phyloP scores from a whole-genome alignment of 2,888 invertebrate genomes.

The Sericinus montela region DNA sequence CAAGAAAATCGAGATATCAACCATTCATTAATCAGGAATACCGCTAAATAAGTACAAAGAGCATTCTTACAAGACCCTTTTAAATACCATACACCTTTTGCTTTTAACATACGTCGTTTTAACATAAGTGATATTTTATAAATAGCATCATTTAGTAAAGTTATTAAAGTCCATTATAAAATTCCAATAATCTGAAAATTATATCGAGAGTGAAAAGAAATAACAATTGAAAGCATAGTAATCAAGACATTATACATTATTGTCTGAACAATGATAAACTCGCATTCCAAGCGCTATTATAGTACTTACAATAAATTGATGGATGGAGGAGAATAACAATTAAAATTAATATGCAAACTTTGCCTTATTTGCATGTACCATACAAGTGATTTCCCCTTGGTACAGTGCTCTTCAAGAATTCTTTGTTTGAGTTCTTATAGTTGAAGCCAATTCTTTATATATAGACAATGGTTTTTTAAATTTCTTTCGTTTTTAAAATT shows the following conservation, averaged over 20 bases:
- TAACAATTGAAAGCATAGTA: conserved; percentile 1
- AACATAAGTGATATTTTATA: too few species aligned
- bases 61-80: background rate
- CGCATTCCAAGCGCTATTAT: conserved; percentile 7
- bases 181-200: background rate
- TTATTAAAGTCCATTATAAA: too few species aligned
- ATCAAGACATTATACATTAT: conserved; percentile 16
- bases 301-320: conserved; percentile 15
- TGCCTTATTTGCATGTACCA: conserved; percentile 13
- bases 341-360: conserved; percentile 12
- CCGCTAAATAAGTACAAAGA: background rate
- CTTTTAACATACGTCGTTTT: background rate
- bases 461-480: too few species aligned
- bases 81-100: background rate
- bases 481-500: too few species aligned
- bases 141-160: too few species aligned
- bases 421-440: conserved; percentile 3
- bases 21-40: conserved; percentile 5
- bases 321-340: conserved; percentile 13
- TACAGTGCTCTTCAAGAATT: background rate
- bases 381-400: conserved; percentile 1
- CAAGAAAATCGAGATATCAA: conserved; percentile 3
- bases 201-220: background rate
- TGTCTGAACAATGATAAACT: conserved; percentile 9
- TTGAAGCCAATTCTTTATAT: too few species aligned